Base-by-base conservation (phyloP, 2,113 vertebrate genomes). In the Stegostoma tigrinum region DNA sequence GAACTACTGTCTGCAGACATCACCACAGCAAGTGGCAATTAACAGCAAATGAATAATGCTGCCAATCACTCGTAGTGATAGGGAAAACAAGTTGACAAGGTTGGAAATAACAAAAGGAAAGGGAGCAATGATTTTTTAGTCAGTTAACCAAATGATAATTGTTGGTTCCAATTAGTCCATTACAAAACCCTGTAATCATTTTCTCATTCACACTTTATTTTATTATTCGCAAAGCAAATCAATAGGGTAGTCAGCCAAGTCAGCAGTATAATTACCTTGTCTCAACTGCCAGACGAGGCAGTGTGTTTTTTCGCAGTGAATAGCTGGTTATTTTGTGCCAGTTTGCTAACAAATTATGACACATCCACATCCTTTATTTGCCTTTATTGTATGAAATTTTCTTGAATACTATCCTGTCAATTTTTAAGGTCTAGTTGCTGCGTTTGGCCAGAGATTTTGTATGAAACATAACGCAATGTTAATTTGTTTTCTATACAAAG, bases 121-220 rank as follows among this genome's bases (percentile, higher is more conserved):
- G 17, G 66, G 68, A 95, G 68, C 68, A 95, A 72, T 95, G 23
- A 95, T 95, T 95, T 52, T 95, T 95, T 95, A 72, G 42, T 95
- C 68, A 45, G 66, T 70, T 94, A 70, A 95, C 68, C 94, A 95
- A 95, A 95, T 95, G 94, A 95, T 95, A 75, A 95, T 95, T 95
- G 14, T 95, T 95, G 68, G 68, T 72, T 70, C 8, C 94, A 95
- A 72, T 95, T 72, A 95, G 24, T 72, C 94, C 68, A 15, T 45
- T 45, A 75, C 45, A 95, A 72, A 95, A 14, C 70, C 68, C 27
- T 72, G 66, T 70, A 52, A 72, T 52, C 64, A 27, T 34, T 95
- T 72, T 66, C 17, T 52, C n/a, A 42, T 95, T 95, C 94, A 95
- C 67, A 72, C 38, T 75, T 48, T 68, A 72, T 72, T 89, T 95